These are phyloP conservation scores for Sebastes trivittatus DNA, from an alignment of 2,797 vertebrate genomes.

Conservation along the genomic window DNA sequence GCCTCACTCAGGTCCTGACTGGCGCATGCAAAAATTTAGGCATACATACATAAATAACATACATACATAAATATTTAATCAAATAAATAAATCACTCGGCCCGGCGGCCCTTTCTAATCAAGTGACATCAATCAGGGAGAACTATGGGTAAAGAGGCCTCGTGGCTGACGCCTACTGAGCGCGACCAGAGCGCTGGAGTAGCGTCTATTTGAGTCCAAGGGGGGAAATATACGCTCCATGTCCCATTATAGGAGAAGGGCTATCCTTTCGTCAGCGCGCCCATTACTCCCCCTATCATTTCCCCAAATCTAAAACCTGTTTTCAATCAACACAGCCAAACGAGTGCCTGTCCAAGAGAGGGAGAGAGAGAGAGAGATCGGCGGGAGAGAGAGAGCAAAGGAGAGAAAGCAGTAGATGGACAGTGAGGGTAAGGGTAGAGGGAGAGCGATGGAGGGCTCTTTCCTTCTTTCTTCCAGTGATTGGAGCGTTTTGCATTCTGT, in stretches of 20 bases:
- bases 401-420: slow-evolving; percentile 72
- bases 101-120: slow-evolving; percentile 87
- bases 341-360: slow-evolving; percentile 91
- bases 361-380: slow-evolving; percentile 66
- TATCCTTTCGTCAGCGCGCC: slow-evolving; percentile 98
- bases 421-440: slow-evolving; percentile 71
- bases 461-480: slow-evolving; percentile 90
- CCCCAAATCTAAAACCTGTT: slow-evolving; percentile 99
- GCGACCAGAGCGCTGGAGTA: slow-evolving; percentile 72
- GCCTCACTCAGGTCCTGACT: slow-evolving; percentile 61
- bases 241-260: slow-evolving; percentile 98
- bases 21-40: slow-evolving; percentile 51
- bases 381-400: slow-evolving; percentile 58
- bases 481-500: slow-evolving; percentile 98
- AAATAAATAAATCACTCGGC: slow-evolving; percentile 86
- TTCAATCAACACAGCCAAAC: slow-evolving; percentile 99
- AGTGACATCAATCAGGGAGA: slow-evolving; percentile 89
- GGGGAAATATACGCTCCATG: slow-evolving; percentile 97
- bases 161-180: slow-evolving; percentile 74
- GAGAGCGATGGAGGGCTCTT: slow-evolving; percentile 79
- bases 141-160: slow-evolving; percentile 80
- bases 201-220: slow-evolving; percentile 84
- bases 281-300: slow-evolving; percentile 99
- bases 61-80: slow-evolving; percentile 83
- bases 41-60: slow-evolving; percentile 79